Conservation (phyloP, 1,140 invertebrate genomes). For the Philaenus spumarius region DNA sequence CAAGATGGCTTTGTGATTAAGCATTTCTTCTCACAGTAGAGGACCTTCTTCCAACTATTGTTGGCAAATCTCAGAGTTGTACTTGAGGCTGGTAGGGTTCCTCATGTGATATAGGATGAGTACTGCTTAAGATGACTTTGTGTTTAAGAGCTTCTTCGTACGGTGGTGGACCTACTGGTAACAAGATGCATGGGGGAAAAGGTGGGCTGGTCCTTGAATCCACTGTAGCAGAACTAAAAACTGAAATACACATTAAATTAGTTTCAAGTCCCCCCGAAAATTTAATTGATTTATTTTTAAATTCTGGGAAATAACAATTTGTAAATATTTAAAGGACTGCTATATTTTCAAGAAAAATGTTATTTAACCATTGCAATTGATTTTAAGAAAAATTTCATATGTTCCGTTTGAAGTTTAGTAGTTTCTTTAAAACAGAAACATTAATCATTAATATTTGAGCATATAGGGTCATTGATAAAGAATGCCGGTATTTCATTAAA, state of each 20-base stretch:
- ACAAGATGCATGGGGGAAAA: slow-evolving; percentile 21
- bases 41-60: too few relatives aligned
- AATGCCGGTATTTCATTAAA: too few relatives aligned
- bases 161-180: slow-evolving; percentile 27
- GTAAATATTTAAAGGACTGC: too few relatives aligned
- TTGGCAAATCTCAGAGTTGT: slow-evolving; percentile 15
- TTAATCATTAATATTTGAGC: too few relatives aligned
- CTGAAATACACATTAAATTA: slow-evolving; percentile 9
- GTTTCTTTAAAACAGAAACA: too few relatives aligned
- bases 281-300: neutral
- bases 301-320: neutral
- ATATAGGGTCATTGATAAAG: too few relatives aligned
- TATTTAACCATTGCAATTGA: too few relatives aligned
- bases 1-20: too few relatives aligned
- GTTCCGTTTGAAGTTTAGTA: too few relatives aligned
- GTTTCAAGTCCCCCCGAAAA: neutral
- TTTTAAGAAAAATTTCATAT: too few relatives aligned
- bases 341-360: too few relatives aligned
- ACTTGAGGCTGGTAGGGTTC: slow-evolving; percentile 11
- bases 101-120: slow-evolving; percentile 15
- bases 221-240: slow-evolving; percentile 25
- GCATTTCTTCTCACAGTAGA: slow-evolving; percentile 31
- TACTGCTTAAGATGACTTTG: slow-evolving; percentile 34
- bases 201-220: slow-evolving; percentile 23
- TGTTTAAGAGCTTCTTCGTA: slow-evolving; percentile 34